Evolutionary conservation across 2,888 invertebrate species (phyloP), one percentile per base, ranked within the genome.

Genomic region (Hermodice carunculata): DNA sequence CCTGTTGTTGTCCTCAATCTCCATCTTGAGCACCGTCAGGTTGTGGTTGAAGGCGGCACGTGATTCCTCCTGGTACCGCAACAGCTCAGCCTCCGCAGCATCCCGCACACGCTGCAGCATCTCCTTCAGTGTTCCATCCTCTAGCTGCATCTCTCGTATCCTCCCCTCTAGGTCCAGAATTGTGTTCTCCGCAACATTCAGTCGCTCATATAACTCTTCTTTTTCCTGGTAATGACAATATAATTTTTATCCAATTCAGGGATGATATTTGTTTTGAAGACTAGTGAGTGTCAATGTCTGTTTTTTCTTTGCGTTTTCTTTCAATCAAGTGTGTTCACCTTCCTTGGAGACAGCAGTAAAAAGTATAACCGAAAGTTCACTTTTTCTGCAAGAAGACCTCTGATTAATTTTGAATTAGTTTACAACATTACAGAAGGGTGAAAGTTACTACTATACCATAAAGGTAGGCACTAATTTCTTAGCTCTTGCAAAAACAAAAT

Each of bases 21-120:
- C 81, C n/a, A 77, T 74, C 66, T 81, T 81, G 56, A 82, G 61
- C 1, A 77, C 76, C 26, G 76, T 69, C 52, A 83, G 72, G 79
- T 81, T 40, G 1, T 49, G 37, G n/a, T 44, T 26, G 51, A 57
- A 63, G 24, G 49, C 44, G n/a, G 48, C 40, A 42, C 61, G 60
- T 14, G 58, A 53, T 28, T 60, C 68, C 37, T 49, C 56, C 56
- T 57, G 29, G 57, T 69, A 70, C 34, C 43, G 54, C 5, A 26
- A 14, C n/a, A 73, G 31, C 31, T 73, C 71, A 40, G 31, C 54
- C 22, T 73, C 69, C 1, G 73, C 69, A 4, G 67, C 61, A 22
- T 69, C 64, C 14, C 65, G 48, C 14, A 71, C 67, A 2, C 59
- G 48, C 14, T 40, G 17, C 11, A 71, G 40, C 58, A 66, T 61